These are phyloP conservation scores for Entosphenus tridentatus DNA, from an alignment of 2,113 vertebrate species.

Conservation along the genomic window DNA sequence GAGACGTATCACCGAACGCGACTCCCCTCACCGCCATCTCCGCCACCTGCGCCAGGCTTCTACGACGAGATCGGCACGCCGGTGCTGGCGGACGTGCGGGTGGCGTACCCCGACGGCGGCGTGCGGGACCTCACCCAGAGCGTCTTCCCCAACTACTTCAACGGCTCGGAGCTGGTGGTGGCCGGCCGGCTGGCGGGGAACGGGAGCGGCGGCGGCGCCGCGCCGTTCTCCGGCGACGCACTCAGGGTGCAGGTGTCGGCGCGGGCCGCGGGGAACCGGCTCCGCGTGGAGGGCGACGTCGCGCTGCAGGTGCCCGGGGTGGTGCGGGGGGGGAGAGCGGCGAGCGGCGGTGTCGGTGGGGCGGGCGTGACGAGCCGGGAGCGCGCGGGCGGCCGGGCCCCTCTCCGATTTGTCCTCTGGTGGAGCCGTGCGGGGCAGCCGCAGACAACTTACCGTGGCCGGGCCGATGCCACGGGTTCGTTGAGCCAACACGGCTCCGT, in stretches of 20 bases:
- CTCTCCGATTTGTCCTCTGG: no score
- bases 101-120: slow-evolving; percentile 31
- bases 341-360: no score
- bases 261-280: slow-evolving; percentile 17
- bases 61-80: slow-evolving; percentile 44
- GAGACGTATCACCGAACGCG: no score
- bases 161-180: slow-evolving; percentile 43
- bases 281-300: slow-evolving; percentile 23
- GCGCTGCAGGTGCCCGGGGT: slow-evolving; percentile 8
- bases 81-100: slow-evolving; percentile 33
- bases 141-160: slow-evolving; percentile 42
- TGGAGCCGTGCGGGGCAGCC: no score
- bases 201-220: slow-evolving; percentile 9
- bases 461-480: no score
- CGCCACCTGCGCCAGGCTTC: slow-evolving; percentile 14
- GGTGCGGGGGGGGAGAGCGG: no score
- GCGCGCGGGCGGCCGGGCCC: no score
- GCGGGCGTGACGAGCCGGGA: no score
- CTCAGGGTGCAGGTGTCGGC: slow-evolving; percentile 28
- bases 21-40: no score
- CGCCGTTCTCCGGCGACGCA: no score
- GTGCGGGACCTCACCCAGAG: slow-evolving; percentile 26
- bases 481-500: no score
- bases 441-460: no score
- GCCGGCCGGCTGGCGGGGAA: slow-evolving; percentile 26